These are phyloP conservation scores for Polydesmus complanatus DNA, from an alignment of 2,888 invertebrate genomes.

Conservation along the genomic window DNA sequence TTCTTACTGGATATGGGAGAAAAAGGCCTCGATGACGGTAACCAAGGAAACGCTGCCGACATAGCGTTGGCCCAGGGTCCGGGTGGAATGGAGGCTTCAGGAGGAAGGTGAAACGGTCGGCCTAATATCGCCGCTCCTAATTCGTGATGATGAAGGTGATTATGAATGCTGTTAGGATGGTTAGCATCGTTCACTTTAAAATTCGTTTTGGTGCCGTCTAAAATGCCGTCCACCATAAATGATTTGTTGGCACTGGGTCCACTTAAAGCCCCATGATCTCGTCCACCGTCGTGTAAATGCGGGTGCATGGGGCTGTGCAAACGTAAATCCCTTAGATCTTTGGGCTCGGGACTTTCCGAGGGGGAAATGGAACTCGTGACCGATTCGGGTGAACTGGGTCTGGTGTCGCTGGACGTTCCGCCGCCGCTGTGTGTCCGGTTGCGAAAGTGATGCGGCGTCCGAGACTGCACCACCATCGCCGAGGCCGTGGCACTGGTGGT, in stretches of 20 bases:
- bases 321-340: background rate
- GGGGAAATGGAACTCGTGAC: constrained; percentile 3
- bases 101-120: constrained; percentile 17
- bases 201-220: constrained; percentile 2
- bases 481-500: background rate
- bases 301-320: background rate
- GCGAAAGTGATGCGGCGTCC: background rate
- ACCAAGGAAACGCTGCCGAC: constrained; percentile 18
- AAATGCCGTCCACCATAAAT: constrained; percentile 17
- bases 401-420: background rate
- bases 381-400: constrained; percentile 4
- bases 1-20: constrained; percentile 19
- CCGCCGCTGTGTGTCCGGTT: background rate
- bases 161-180: background rate
- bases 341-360: constrained; percentile 8
- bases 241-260: constrained; percentile 2
- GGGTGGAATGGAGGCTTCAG: constrained; percentile 16
- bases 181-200: background rate
- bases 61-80: constrained; percentile 19
- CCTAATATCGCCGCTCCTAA: constrained; percentile 9
- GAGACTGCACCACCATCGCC: background rate
- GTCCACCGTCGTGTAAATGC: background rate
- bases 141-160: constrained; percentile 10
- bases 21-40: constrained; percentile 18
- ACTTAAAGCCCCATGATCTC: background rate